phyloP scores from a whole-genome alignment of 2,888 invertebrate genomes.

The Pocota personata region DNA sequence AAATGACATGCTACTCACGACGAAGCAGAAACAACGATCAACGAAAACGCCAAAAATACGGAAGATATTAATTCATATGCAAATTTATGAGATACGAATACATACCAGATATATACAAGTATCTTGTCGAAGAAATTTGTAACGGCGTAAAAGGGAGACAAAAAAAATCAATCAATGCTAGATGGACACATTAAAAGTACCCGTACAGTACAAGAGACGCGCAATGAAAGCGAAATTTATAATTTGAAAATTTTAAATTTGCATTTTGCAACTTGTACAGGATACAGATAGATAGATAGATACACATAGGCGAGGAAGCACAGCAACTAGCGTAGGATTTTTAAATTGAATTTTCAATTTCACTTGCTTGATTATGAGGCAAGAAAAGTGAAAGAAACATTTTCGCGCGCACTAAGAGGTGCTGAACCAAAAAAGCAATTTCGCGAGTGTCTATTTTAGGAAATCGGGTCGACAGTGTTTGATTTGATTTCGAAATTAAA shows the following conservation, averaged over 20 bases:
- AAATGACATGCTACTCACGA: conserved; percentile 39
- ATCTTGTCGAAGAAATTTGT: background rate
- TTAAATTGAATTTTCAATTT: conserved; percentile 13
- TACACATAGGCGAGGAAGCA: background rate
- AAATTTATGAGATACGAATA: conserved; percentile 28
- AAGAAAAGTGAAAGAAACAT: background rate
- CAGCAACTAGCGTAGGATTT: background rate
- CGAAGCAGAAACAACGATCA: conserved; percentile 10
- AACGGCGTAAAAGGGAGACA: background rate
- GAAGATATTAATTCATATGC: conserved; percentile 46
- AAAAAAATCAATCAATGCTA: background rate
- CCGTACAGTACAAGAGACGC: background rate
- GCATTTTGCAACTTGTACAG: conserved; percentile 4
- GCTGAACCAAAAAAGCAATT: background rate
- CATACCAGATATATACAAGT: background rate
- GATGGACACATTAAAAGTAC: conserved; percentile 6
- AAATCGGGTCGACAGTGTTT: conserved; percentile 43
- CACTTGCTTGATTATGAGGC: conserved; percentile 9
- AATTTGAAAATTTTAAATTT: conserved; percentile 10
- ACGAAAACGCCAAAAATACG: conserved; percentile 30
- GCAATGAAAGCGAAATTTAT: conserved; percentile 35
- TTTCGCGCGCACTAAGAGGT: background rate
- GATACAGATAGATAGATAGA: background rate
- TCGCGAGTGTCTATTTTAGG: conserved; percentile 27
- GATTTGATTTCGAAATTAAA: conserved; percentile 35